A percentile compares a stretch with the other conserved stretches of the same genome.
These are phyloP conservation scores for Plebejus argus DNA, from an alignment of 2,888 invertebrate genomes.

Conservation along the genomic window DNA sequence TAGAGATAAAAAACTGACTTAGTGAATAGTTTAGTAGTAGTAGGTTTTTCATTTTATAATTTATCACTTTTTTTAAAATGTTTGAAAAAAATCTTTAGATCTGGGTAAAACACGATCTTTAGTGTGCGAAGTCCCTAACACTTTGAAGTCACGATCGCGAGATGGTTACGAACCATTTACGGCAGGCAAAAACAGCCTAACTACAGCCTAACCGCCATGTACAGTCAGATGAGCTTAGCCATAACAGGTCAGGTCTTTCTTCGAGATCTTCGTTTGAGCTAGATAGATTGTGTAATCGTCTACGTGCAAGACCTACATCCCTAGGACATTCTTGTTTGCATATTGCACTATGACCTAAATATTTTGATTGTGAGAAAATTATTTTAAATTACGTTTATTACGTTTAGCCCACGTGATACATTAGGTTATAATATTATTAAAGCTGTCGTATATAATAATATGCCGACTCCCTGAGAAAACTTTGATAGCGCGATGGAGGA, in stretches of 20 bases:
- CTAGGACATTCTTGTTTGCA: constrained; percentile 25
- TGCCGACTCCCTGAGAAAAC: too few relatives aligned
- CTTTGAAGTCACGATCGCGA: constrained; percentile 35
- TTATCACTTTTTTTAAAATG: too few relatives aligned
- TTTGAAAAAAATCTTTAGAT: too few relatives aligned
- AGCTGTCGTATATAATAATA: too few relatives aligned
- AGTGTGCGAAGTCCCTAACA: constrained; percentile 36
- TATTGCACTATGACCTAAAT: background rate
- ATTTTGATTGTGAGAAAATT: constrained; percentile 11
- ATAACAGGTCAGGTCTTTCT: constrained; percentile 43
- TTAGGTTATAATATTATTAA: too few relatives aligned
- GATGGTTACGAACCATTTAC: constrained; percentile 39
- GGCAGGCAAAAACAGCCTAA: constrained; percentile 38
- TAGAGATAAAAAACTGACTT: too few relatives aligned
- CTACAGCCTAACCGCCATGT: constrained; percentile 41
- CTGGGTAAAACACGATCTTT: background rate
- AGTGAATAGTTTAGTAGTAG: too few relatives aligned
- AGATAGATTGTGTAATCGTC: constrained; percentile 40
- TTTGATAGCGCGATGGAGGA: too few relatives aligned
- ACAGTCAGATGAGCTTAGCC: constrained; percentile 46
- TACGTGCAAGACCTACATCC: constrained; percentile 30
- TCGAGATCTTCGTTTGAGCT: constrained; percentile 43
- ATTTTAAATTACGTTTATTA: too few relatives aligned
- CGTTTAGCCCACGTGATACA: too few relatives aligned
- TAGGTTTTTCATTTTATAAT: too few relatives aligned